These are phyloP conservation scores for Villa cingulata DNA, from an alignment of 2,888 invertebrate species.

Conservation along the genomic window DNA sequence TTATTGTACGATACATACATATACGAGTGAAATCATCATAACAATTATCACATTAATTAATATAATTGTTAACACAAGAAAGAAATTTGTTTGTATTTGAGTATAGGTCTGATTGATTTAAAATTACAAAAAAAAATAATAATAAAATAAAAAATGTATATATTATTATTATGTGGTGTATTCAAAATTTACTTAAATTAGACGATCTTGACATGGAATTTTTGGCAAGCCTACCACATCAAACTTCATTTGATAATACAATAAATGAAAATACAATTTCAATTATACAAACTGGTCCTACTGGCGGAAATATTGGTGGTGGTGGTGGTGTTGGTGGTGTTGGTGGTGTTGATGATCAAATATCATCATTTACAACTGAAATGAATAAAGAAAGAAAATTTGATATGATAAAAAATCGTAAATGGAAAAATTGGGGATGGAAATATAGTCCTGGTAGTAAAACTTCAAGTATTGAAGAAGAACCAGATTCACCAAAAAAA, in stretches of 20 bases:
- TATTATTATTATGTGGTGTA: background rate
- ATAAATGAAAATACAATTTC: slow-evolving; percentile 8
- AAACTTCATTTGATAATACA: slow-evolving; percentile 11
- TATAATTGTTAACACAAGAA: too few species aligned
- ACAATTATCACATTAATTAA: too few species aligned
- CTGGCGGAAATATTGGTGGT: slow-evolving; percentile 6
- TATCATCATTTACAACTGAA: slow-evolving; percentile 1
- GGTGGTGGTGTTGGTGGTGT: too few species aligned
- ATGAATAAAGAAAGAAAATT: slow-evolving; percentile 12
- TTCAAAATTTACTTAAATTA: slow-evolving; percentile 10
- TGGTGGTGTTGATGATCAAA: background rate
- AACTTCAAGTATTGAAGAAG: slow-evolving; percentile 23
- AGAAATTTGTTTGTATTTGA: too few species aligned
- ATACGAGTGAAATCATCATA: too few species aligned
- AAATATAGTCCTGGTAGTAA: slow-evolving; percentile 23
- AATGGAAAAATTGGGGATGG: slow-evolving; percentile 24
- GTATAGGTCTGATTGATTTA: too few species aligned
- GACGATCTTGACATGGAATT: slow-evolving; percentile 25
- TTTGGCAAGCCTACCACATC: slow-evolving; percentile 20
- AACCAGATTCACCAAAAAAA: slow-evolving; percentile 21
- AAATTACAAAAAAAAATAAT: too few species aligned
- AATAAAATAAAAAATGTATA: background rate
- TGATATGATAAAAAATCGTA: slow-evolving; percentile 16
- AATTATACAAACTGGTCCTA: slow-evolving; percentile 11
- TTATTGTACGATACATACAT: too few species aligned